These are phyloP conservation scores for Clupea harengus DNA, from an alignment of 2,113 vertebrate genomes.

Conservation along the genomic window DNA sequence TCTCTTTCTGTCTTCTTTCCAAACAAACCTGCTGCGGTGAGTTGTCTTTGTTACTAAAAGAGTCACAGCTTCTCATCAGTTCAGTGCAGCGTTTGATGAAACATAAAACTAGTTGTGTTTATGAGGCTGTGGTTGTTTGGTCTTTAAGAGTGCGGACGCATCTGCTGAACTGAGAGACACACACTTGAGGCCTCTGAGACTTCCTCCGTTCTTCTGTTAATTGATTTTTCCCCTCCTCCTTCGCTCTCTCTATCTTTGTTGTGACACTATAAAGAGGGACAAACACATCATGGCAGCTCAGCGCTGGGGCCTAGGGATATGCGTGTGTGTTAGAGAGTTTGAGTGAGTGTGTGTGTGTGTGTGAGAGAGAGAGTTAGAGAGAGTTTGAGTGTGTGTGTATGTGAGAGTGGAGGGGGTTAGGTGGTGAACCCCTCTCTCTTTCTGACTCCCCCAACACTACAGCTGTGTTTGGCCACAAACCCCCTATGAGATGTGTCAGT, in stretches of 20 bases:
- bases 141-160: too few species aligned
- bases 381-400: not conserved
- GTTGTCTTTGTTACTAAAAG: too few species aligned
- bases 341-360: not conserved
- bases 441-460: not conserved
- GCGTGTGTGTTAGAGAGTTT: not conserved
- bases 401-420: not conserved
- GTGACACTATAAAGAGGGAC: not conserved
- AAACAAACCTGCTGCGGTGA: too few species aligned
- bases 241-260: slow-evolving; percentile 34
- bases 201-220: not conserved
- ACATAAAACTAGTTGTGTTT: too few species aligned
- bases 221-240: not conserved
- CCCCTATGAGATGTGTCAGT: slow-evolving; percentile 62
- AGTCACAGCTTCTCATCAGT: too few species aligned
- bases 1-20: too few species aligned
- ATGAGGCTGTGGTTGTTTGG: too few species aligned
- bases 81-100: too few species aligned
- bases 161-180: not conserved
- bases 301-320: not conserved
- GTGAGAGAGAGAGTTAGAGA: not conserved
- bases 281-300: not conserved
- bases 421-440: too few species aligned
- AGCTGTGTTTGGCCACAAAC: slow-evolving; percentile 7
- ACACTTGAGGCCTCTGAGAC: not conserved